A percentile compares a stretch with the other conserved stretches of the same genome.
These are phyloP conservation scores for Microcaecilia unicolor DNA, from an alignment of 2,797 vertebrate species.

Conservation along the genomic window DNA sequence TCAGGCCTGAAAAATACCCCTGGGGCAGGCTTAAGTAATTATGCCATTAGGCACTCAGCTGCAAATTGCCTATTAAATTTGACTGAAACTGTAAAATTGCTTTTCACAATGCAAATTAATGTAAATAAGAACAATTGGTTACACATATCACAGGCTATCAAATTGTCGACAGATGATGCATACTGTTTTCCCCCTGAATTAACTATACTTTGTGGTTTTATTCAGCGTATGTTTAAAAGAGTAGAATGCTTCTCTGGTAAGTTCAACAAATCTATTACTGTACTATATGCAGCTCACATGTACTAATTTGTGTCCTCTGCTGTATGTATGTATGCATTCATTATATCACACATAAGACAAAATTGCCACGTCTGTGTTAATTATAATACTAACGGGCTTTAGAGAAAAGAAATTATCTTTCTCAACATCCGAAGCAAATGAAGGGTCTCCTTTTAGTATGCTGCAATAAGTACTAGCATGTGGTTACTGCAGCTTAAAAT, in stretches of 20 bases:
- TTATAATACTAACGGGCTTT: no score
- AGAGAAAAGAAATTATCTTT: no score
- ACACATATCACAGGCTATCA: slow-evolving; percentile 65
- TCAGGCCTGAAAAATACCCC: slow-evolving; percentile 49
- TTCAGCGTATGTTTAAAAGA: slow-evolving; percentile 31
- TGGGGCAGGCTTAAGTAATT: slow-evolving; percentile 58
- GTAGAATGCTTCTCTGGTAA: slow-evolving; percentile 23
- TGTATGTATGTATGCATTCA: not conserved
- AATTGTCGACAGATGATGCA: slow-evolving; percentile 49
- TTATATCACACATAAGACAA: not conserved
- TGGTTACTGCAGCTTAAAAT: no score
- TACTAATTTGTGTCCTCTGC: slow-evolving; percentile 14
- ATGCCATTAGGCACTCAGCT: slow-evolving; percentile 56
- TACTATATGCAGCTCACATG: slow-evolving; percentile 1
- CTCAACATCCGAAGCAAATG: no score
- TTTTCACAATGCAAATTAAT: slow-evolving; percentile 73
- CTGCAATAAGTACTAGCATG: no score
- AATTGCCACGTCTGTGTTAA: not conserved
- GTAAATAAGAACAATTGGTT: slow-evolving; percentile 74
- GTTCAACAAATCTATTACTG: slow-evolving; percentile 17
- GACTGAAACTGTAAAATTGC: slow-evolving; percentile 68
- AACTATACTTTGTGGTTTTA: slow-evolving; percentile 51
- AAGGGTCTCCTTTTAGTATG: no score
- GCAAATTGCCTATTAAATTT: slow-evolving; percentile 67
- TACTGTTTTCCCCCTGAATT: slow-evolving; percentile 28